Evolutionary conservation across 2,113 vertebrate species (phyloP).

Genomic region (Ptilonorhynchus violaceus): DNA sequence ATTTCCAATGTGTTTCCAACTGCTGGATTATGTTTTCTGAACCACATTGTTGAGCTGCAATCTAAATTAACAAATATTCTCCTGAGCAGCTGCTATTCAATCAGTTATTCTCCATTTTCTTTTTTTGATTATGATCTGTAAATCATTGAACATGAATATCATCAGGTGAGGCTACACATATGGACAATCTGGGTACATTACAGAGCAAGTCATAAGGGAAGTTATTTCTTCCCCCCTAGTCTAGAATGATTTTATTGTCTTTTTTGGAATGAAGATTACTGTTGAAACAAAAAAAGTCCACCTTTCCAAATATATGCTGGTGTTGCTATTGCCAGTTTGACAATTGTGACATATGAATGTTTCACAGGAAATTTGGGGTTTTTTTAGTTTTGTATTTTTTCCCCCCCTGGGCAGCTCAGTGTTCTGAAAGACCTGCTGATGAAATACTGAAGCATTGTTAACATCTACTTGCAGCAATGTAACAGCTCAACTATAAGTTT

Average conservation of each 20-base stretch:
- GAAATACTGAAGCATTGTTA: neutral
- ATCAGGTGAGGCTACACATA: neutral
- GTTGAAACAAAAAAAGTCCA: neutral
- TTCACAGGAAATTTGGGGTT: neutral
- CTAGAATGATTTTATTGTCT: neutral
- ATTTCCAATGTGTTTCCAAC: neutral
- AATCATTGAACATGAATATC: neutral
- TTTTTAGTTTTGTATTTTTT: neutral
- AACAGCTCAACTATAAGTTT: neutral
- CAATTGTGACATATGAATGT: neutral
- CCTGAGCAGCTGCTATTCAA: neutral
- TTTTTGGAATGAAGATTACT: neutral
- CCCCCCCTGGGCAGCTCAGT: neutral
- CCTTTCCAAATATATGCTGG: neutral
- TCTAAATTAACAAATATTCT: neutral
- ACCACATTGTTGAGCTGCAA: neutral
- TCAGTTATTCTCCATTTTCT: neutral
- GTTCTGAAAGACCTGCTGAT: neutral
- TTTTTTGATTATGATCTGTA: neutral
- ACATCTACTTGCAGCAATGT: neutral
- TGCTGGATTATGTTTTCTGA: neutral
- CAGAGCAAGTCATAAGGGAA: neutral
- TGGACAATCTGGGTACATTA: neutral
- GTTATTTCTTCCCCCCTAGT: neutral
- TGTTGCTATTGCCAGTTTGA: neutral